phyloP scores from a whole-genome alignment of 2,113 vertebrate genomes.

The Athene noctua region DNA sequence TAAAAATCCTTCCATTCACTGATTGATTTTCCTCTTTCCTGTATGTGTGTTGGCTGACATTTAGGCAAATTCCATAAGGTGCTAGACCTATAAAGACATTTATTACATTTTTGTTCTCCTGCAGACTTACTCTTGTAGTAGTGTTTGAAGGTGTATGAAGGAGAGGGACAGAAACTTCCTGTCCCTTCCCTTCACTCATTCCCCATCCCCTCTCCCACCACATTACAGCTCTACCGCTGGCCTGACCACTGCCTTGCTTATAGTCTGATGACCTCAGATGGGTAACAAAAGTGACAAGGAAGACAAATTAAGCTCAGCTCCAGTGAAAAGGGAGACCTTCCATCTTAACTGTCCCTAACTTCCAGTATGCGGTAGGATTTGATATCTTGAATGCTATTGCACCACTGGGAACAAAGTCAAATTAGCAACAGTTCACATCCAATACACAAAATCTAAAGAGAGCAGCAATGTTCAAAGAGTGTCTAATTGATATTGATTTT shows the following conservation, averaged over 20 bases:
- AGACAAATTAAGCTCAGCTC: background rate
- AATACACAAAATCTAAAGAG: constrained; percentile 49
- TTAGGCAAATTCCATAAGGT: background rate
- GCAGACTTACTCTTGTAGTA: background rate
- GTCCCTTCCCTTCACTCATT: fast-evolving
- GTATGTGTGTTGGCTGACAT: background rate
- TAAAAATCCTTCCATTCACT: background rate
- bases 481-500: constrained; percentile 66
- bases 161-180: background rate
- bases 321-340: background rate
- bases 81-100: background rate
- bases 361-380: background rate
- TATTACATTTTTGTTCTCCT: background rate
- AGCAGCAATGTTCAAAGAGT: constrained; percentile 44
- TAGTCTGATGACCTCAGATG: background rate
- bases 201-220: fast-evolving
- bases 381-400: background rate
- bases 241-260: background rate
- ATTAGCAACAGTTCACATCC: constrained; percentile 54
- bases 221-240: background rate
- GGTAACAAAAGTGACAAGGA: background rate
- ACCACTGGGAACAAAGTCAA: constrained; percentile 2
- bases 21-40: background rate
- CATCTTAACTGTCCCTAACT: background rate
- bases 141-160: background rate